Evolutionary conservation across 2,797 vertebrate species (phyloP), one percentile per base, ranked within the genome.

Genomic region (Trachops cirrhosus): DNA sequence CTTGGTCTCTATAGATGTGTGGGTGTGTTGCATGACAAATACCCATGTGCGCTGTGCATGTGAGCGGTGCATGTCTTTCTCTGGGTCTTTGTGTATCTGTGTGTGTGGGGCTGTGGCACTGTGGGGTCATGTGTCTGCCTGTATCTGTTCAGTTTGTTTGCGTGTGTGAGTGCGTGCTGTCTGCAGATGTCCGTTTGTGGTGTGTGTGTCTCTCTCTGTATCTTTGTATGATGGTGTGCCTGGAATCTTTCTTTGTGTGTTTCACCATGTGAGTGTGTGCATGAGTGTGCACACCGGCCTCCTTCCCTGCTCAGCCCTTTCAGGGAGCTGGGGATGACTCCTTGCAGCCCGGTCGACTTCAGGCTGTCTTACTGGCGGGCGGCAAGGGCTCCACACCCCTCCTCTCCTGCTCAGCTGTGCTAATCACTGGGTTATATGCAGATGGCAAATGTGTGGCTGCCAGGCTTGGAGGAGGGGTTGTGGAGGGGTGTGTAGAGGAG

Each of bases 361-460:
- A 91, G 92, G 82, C 59, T 11, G 1, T 44, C 94, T 90, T 93
- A 93, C 82, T 96, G 95, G 96, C 94, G 87, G 96, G 83, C 91
- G 39, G 95, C 5, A 46, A 80, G 71, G 90, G 57, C 29, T 91
- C 52, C 71, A 50, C 68, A 52, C 73, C 86, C 94, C 71, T 86
- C 80, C 70, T 92, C 78, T 93, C 86, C 87, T 22, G 89, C 89
- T 96, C 15, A 32, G 52, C 78, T 94, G 96, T 93, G 67, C 88
- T 97, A 97, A 98, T 98, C 94, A 97, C 89, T 94, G 97, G 97
- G 89, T 97, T 97, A 64, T 52, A 96, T 96, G 91, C 97, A 97
- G 97, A 97, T 98, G 96, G 95, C 91, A 96, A 94, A 97, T 95
- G 96, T 85, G 93, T 34, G 89, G 91, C 92, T 97, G 94, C 96